Evolutionary conservation across 2,113 vertebrate genomes (phyloP).

Genomic region (Manacus vitellinus): DNA sequence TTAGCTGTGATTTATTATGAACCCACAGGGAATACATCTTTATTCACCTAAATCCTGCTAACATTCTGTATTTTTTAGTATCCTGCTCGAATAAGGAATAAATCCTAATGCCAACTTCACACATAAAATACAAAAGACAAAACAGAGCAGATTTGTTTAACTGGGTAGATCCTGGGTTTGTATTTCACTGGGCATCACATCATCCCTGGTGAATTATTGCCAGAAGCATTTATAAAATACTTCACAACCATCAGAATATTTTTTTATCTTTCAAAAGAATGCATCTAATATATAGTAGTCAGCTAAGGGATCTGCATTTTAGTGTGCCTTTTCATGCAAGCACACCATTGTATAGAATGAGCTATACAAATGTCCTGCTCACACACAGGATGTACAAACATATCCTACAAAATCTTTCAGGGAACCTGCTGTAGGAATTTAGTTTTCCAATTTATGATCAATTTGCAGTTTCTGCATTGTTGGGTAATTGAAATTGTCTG

Average conservation of each 20-base stretch:
- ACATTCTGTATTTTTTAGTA: background rate
- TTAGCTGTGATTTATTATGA: background rate
- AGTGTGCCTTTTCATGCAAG: slow-evolving; percentile 35
- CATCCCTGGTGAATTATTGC: background rate
- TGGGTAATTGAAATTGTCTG: slow-evolving; percentile 31
- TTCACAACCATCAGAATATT: background rate
- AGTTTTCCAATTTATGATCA: background rate
- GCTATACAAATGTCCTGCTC: background rate
- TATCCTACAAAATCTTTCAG: slow-evolving; percentile 25
- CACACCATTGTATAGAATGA: background rate
- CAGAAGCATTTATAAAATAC: slow-evolving; percentile 27
- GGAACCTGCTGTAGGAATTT: background rate
- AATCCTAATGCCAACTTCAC: slow-evolving; percentile 5
- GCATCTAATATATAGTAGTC: slow-evolving; percentile 21
- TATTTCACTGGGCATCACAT: slow-evolving; percentile 18
- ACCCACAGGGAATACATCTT: background rate
- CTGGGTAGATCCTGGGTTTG: background rate
- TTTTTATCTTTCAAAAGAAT: slow-evolving; percentile 35
- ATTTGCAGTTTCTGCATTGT: slow-evolving; percentile 14
- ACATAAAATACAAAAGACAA: slow-evolving; percentile 10
- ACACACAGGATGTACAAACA: background rate
- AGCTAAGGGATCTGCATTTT: slow-evolving; percentile 26
- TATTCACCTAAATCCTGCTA: slow-evolving; percentile 20
- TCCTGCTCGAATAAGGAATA: background rate
- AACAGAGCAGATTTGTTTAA: slow-evolving; percentile 25